Evolutionary conservation across 1,140 invertebrate genomes (phyloP).

Genomic region (Planococcus citri): DNA sequence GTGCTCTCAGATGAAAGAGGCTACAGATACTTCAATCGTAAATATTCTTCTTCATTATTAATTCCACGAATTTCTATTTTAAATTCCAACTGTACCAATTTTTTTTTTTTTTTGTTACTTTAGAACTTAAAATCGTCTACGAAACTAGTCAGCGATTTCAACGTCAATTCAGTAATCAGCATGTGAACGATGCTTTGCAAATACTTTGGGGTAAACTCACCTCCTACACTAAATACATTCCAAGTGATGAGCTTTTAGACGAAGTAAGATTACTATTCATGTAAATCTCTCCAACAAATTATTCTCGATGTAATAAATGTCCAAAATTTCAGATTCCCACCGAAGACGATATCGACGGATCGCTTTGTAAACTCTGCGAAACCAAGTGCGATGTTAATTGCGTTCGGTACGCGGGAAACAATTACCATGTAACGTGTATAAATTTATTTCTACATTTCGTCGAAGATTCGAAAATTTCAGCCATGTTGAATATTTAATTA

Average conservation of each 20-base stretch:
- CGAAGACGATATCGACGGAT: not conserved
- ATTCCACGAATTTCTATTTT: not conserved
- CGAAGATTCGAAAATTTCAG: constrained; percentile 10
- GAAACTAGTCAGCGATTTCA: constrained; percentile 15
- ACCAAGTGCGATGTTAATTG: constrained; percentile 7
- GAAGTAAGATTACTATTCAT: not conserved
- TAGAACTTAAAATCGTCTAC: constrained; percentile 17
- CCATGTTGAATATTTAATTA: constrained; percentile 6
- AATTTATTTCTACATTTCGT: constrained; percentile 17
- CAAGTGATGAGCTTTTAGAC: not conserved
- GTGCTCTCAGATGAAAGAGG: constrained; percentile 27
- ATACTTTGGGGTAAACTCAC: not conserved
- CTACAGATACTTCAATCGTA: constrained; percentile 21
- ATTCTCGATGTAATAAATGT: not conserved
- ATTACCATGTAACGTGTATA: constrained; percentile 5
- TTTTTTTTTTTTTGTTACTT: not conserved
- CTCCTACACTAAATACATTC: not conserved
- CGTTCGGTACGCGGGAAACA: not conserved
- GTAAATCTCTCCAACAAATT: not conserved
- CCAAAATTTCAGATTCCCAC: not conserved
- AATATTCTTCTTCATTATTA: not conserved
- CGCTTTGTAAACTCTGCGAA: constrained; percentile 5
- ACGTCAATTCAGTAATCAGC: not conserved
- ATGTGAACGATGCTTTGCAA: not conserved
- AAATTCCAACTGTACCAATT: too few species aligned